Base-by-base conservation (phyloP, 1,140 invertebrate species). In the Oreohelix idahoensis region DNA sequence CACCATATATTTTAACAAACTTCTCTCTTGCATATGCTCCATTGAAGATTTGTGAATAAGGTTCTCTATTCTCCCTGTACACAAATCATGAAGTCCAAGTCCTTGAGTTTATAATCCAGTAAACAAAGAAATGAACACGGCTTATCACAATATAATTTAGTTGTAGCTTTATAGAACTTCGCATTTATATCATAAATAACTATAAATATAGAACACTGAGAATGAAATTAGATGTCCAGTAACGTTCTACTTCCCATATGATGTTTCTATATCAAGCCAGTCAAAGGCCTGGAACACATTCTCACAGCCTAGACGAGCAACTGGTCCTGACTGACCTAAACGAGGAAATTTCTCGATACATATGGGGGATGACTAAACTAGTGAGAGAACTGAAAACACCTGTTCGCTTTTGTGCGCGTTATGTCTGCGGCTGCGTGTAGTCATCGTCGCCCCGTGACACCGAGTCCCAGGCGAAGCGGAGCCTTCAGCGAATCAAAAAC, bases 331-430 rank as follows among this genome's bases (percentile, higher is more conserved):
- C 32, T 69, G 32, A 39, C 26, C 26, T 51, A 49, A 38, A 58
- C 58, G 13, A 8, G 32, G 2, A 0, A 38, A 36, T 15, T 2
- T 29, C 58, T 26, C 53, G 51, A 39, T 17, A 79, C 53, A 53
- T 51, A 8, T 5, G n/a, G 1, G 26, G 29, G 77, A 71, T 71
- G 79, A 80, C 79, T 80, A 80, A 80, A 49, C 63, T 36, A 10
- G 20, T 17, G 8, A 35, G 36, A 32, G 15, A 29, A 36, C 26
- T 71, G 10, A 49, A 80, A 80, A 80, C 79, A 80, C 79, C 79
- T 80, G 79, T 80, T 80, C 79, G 39, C 79, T 45, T 71, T 26
- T 79, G 51, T 38, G 53, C 5, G 58, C 58, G 53, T 32, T 79
- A 26, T 79, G 53, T 69, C 2, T 78, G 51, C 35, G n/a, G 45